Conservation (phyloP, 2,888 invertebrate species). For the Ectobius pallidus region DNA sequence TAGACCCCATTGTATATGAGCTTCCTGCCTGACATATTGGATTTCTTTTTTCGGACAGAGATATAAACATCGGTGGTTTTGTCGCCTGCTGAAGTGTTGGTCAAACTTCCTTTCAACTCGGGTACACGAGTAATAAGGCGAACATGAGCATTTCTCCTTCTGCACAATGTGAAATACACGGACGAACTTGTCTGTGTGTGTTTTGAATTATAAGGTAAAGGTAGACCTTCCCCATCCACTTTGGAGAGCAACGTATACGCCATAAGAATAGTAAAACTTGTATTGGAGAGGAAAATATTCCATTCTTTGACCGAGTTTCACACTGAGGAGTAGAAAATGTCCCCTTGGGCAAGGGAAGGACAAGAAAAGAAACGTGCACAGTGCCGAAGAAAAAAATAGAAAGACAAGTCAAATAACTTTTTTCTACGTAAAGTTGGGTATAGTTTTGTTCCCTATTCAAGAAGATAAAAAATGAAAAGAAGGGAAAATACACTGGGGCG, state of each 20-base stretch:
- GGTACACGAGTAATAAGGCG: no score
- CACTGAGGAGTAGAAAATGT: neutral
- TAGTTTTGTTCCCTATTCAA: neutral
- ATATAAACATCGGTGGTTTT: no score
- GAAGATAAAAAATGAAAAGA: neutral
- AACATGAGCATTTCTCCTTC: neutral
- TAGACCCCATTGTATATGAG: no score
- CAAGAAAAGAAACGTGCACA: neutral
- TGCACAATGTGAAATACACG: neutral
- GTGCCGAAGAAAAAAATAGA: neutral
- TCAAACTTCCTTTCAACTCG: no score
- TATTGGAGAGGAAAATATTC: constrained; percentile 7
- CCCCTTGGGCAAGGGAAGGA: constrained; percentile 11
- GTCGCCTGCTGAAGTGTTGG: no score
- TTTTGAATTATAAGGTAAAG: neutral
- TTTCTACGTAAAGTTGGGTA: neutral
- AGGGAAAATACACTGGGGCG: neutral
- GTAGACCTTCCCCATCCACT: neutral
- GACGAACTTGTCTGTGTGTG: neutral
- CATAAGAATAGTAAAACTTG: constrained; percentile 5
- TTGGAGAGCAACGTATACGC: neutral
- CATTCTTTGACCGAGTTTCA: constrained; percentile 13
- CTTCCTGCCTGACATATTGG: no score
- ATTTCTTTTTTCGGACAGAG: no score
- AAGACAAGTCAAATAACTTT: constrained; percentile 8